These are phyloP conservation scores for Drosophila persimilis DNA, from an alignment of 1,140 invertebrate genomes.

Conservation along the genomic window DNA sequence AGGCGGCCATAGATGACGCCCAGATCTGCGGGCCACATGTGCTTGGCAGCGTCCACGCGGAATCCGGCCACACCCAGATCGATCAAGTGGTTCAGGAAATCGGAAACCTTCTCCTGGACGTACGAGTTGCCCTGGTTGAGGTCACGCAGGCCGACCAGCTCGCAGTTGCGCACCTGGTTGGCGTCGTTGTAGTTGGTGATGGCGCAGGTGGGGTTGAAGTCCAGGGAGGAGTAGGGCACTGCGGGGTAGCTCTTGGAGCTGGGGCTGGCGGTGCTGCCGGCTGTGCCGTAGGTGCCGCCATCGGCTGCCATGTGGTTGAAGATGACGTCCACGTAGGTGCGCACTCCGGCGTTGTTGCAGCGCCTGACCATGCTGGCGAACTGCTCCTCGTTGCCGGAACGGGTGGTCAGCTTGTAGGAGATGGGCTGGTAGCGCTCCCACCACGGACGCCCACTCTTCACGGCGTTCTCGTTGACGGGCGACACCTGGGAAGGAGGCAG, in stretches of 20 bases:
- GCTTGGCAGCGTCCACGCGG: slow-evolving; percentile 88
- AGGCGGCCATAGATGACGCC: slow-evolving; percentile 76
- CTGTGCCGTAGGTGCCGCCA: slow-evolving; percentile 84
- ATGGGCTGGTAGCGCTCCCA: slow-evolving; percentile 95
- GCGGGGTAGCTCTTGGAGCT: slow-evolving; percentile 84
- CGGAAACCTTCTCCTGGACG: slow-evolving; percentile 87
- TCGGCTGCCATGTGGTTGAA: slow-evolving; percentile 90
- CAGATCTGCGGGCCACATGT: slow-evolving; percentile 90
- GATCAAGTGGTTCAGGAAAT: slow-evolving; percentile 88
- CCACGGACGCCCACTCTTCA: slow-evolving; percentile 86
- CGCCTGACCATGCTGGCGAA: slow-evolving; percentile 89
- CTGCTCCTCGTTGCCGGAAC: slow-evolving; percentile 89
- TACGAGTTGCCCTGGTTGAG: slow-evolving; percentile 86
- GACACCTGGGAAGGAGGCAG: slow-evolving; percentile 48
- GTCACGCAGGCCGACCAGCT: slow-evolving; percentile 88
- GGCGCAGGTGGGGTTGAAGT: slow-evolving; percentile 85
- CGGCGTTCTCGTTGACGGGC: slow-evolving; percentile 73
- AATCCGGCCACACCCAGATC: slow-evolving; percentile 92
- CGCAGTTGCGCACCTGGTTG: slow-evolving; percentile 88
- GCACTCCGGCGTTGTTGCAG: slow-evolving; percentile 89
- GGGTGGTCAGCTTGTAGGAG: slow-evolving; percentile 90
- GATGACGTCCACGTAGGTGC: slow-evolving; percentile 93
- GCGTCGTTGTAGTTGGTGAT: slow-evolving; percentile 86
- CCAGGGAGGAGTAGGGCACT: slow-evolving; percentile 85
- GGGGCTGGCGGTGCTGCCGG: slow-evolving; percentile 85